Conservation (phyloP, 2,113 vertebrate genomes). For the Nothocercus nigrocapillus region DNA sequence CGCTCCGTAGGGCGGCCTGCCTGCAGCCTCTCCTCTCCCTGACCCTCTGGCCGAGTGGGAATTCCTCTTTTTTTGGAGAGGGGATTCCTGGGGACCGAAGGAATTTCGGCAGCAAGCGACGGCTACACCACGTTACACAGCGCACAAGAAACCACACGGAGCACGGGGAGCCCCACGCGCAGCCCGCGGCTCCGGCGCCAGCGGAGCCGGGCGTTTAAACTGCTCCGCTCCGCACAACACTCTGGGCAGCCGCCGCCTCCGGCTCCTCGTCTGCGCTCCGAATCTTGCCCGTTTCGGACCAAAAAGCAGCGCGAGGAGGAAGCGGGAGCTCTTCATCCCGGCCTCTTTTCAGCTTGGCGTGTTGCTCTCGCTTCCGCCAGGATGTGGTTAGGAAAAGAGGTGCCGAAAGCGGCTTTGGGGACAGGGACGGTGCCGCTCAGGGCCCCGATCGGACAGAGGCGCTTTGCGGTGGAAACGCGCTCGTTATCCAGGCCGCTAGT, state of each 20-base stretch:
- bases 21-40: neutral
- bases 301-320: neutral
- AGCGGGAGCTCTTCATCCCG: neutral
- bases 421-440: too few relatives aligned
- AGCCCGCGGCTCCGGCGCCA: too few relatives aligned
- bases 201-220: neutral
- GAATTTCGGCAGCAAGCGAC: constrained; percentile 60
- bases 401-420: too few relatives aligned
- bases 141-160: neutral
- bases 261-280: too few relatives aligned
- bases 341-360: neutral
- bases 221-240: neutral
- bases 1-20: neutral
- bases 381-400: neutral
- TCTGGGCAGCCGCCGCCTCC: neutral
- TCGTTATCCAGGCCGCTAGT: neutral
- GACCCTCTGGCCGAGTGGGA: too few relatives aligned
- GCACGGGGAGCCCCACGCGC: neutral
- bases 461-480: neutral
- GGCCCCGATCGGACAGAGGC: too few relatives aligned
- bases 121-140: constrained; percentile 6
- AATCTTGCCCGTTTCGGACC: too few relatives aligned
- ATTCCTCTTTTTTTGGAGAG: neutral
- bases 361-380: neutral
- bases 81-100: neutral